A percentile compares a stretch with the other conserved stretches of the same genome.
Conservation (phyloP, 2,888 invertebrate genomes). For the Linyphia triangularis region DNA sequence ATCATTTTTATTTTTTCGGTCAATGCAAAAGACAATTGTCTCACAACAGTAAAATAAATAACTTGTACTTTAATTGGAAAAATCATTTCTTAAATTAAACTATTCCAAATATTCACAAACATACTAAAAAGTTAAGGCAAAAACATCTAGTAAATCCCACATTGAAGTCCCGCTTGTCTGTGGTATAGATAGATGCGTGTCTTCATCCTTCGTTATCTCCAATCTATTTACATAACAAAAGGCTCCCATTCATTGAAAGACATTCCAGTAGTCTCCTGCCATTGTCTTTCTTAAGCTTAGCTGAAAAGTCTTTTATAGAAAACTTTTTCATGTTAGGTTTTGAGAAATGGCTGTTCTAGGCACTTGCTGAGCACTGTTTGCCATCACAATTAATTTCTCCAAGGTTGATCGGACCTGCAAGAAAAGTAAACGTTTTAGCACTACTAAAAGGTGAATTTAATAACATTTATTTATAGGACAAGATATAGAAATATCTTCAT, state of each 20-base stretch:
- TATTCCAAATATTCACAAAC: constrained; percentile 49
- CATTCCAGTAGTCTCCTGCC: background rate
- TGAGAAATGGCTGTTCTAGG: constrained; percentile 49
- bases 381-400: constrained; percentile 56
- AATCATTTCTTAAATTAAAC: constrained; percentile 29
- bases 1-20: background rate
- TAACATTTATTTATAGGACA: too few relatives aligned
- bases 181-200: constrained; percentile 26
- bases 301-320: background rate
- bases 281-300: background rate
- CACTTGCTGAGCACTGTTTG: constrained; percentile 64
- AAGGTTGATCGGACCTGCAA: constrained; percentile 63
- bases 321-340: constrained; percentile 44
- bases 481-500: too few relatives aligned
- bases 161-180: constrained; percentile 68
- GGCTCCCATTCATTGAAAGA: background rate
- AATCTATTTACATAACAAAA: constrained; percentile 29
- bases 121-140: constrained; percentile 40
- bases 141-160: constrained; percentile 47
- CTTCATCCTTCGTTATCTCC: background rate
- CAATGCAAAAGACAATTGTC: background rate
- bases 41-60: background rate
- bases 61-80: constrained; percentile 34
- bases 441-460: too few relatives aligned
- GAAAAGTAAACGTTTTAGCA: background rate